These are phyloP conservation scores for Rynchops niger DNA, from an alignment of 2,113 vertebrate genomes.

Conservation along the genomic window DNA sequence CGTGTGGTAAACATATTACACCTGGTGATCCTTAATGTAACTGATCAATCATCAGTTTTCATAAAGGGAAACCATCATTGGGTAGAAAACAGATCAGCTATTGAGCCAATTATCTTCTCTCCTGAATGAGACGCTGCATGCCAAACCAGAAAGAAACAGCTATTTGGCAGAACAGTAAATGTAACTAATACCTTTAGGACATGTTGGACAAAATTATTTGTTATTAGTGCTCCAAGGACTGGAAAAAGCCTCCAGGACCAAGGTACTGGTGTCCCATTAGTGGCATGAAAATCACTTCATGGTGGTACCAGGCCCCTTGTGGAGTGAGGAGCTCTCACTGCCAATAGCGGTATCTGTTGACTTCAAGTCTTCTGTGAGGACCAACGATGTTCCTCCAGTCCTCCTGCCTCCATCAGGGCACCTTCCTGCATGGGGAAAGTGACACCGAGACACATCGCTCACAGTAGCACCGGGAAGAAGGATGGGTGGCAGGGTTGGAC, in stretches of 20 bases:
- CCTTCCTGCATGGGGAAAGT: not conserved
- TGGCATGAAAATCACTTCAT: not conserved
- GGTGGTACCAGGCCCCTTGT: not conserved
- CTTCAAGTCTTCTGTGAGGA: not conserved
- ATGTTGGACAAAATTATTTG: not conserved
- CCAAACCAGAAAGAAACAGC: constrained; percentile 46
- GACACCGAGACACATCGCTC: rapidly evolving
- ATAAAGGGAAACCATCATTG: not conserved
- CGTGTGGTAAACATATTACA: constrained; percentile 16
- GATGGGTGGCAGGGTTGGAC: not conserved
- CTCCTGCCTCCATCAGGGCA: not conserved
- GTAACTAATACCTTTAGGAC: constrained; percentile 17
- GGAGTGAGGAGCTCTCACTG: not conserved
- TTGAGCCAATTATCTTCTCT: constrained; percentile 42
- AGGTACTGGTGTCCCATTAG: not conserved
- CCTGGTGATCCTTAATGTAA: constrained; percentile 39
- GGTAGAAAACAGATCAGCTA: constrained; percentile 41
- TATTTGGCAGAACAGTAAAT: constrained; percentile 26
- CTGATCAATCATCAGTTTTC: constrained; percentile 38
- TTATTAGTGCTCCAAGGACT: not conserved
- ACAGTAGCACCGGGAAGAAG: rapidly evolving
- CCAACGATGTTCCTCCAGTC: not conserved
- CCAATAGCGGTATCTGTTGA: not conserved
- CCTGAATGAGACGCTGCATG: constrained; percentile 15
- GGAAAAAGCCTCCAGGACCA: not conserved